Percentiles rank a stretch among this genome's conserved stretches.
Evolutionary conservation across 2,888 invertebrate genomes (phyloP).

Genomic region (Drosophila setosimentum): DNA sequence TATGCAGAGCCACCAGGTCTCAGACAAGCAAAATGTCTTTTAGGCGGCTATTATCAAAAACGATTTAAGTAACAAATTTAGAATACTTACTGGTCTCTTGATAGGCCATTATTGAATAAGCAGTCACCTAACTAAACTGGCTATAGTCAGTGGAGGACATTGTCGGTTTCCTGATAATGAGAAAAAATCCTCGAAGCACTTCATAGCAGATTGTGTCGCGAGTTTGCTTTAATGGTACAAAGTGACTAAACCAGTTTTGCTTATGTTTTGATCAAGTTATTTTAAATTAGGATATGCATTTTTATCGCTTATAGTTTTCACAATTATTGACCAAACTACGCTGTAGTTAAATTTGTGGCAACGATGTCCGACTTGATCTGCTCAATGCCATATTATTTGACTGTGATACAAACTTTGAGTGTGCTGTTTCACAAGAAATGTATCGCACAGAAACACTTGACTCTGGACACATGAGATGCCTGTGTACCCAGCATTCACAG

Average conservation of each 20-base stretch:
- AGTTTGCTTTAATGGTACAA: background rate
- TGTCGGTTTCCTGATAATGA: background rate
- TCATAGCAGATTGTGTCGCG: background rate
- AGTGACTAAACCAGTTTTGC: background rate
- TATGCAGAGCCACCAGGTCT: background rate
- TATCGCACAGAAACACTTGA: background rate
- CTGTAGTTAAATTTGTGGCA: background rate
- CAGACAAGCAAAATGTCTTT: background rate
- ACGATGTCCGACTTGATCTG: background rate
- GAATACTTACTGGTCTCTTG: background rate
- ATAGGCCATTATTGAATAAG: background rate
- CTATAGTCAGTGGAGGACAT: background rate
- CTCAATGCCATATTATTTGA: background rate
- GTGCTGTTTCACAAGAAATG: background rate
- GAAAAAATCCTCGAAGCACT: background rate
- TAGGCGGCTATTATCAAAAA: background rate
- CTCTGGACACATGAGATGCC: background rate
- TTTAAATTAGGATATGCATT: background rate
- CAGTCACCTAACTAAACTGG: background rate
- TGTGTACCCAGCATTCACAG: background rate
- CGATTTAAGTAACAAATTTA: background rate
- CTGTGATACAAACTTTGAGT: background rate
- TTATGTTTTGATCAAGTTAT: background rate
- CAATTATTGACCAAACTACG: background rate
- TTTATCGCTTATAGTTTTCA: background rate